Percentiles rank a stretch among this genome's conserved stretches.
phyloP scores from a whole-genome alignment of 2,797 vertebrate species.

The Threskiornis aethiopicus region DNA sequence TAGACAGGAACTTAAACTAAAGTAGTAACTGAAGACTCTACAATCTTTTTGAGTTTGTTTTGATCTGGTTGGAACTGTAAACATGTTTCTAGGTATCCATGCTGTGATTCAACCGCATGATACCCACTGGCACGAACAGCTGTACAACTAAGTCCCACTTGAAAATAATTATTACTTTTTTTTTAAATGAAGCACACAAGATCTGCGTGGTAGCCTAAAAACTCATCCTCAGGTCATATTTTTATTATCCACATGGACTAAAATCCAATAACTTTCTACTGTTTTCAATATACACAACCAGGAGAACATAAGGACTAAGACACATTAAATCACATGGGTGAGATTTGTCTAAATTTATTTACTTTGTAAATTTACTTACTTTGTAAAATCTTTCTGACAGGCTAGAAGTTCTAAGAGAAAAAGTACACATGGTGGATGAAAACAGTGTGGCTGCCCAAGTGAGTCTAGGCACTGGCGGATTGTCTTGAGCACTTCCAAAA shows the following conservation, averaged over 20 bases:
- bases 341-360: background rate
- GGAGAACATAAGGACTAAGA: background rate
- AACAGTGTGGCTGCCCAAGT: slow-evolving; percentile 91
- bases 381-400: slow-evolving; percentile 96
- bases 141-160: background rate
- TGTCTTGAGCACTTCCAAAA: slow-evolving; percentile 87
- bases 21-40: background rate
- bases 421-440: slow-evolving; percentile 89
- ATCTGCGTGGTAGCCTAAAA: background rate
- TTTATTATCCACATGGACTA: background rate
- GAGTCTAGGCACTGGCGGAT: slow-evolving; percentile 85
- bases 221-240: background rate
- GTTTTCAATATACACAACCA: background rate
- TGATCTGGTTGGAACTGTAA: background rate
- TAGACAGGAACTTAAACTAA: background rate
- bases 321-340: background rate
- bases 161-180: background rate
- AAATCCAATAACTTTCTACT: background rate
- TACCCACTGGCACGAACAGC: background rate
- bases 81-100: background rate
- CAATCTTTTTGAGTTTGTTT: background rate
- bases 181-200: background rate
- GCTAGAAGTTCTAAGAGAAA: slow-evolving; percentile 93
- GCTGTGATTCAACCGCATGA: background rate
- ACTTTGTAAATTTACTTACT: slow-evolving; percentile 91